A percentile compares a stretch with the other conserved stretches of the same genome.
Evolutionary conservation across 2,797 vertebrate species (phyloP).

Genomic region (Danio tinwini): DNA sequence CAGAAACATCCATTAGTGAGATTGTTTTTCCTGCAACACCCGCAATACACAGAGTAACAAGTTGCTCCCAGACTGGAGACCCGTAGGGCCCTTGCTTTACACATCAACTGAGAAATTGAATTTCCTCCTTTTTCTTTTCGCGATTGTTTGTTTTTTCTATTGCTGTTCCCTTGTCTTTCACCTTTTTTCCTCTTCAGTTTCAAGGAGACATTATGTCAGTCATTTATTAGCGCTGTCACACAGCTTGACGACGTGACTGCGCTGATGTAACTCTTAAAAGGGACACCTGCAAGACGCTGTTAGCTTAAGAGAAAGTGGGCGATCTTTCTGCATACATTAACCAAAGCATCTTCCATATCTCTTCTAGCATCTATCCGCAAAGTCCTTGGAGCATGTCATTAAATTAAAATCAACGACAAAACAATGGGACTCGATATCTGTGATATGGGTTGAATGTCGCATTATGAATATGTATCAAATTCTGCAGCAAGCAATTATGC

Average conservation of each 20-base stretch:
- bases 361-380: conserved; percentile 25
- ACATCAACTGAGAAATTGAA: conserved; percentile 66
- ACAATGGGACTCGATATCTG: conserved; percentile 26
- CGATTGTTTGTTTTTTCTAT: conserved; percentile 24
- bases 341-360: conserved; percentile 11
- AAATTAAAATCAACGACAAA: conserved; percentile 32
- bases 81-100: conserved; percentile 63
- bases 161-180: conserved; percentile 34
- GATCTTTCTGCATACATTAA: conserved; percentile 27
- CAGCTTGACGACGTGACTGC: conserved; percentile 48
- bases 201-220: conserved; percentile 66
- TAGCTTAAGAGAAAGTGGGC: not conserved
- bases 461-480: conserved; percentile 46
- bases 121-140: conserved; percentile 42
- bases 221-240: conserved; percentile 62
- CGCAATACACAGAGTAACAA: conserved; percentile 54
- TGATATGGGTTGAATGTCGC: conserved; percentile 9
- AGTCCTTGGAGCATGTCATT: conserved; percentile 35
- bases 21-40: conserved; percentile 60
- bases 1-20: conserved; percentile 64
- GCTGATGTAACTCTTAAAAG: conserved; percentile 21
- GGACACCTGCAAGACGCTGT: not conserved
- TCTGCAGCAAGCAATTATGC: conserved; percentile 32
- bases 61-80: conserved; percentile 65
- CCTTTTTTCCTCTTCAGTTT: conserved; percentile 56